A percentile compares a stretch with the other conserved stretches of the same genome.
phyloP scores from a whole-genome alignment of 2,888 invertebrate genomes.

The Oegoconia quadripuncta region DNA sequence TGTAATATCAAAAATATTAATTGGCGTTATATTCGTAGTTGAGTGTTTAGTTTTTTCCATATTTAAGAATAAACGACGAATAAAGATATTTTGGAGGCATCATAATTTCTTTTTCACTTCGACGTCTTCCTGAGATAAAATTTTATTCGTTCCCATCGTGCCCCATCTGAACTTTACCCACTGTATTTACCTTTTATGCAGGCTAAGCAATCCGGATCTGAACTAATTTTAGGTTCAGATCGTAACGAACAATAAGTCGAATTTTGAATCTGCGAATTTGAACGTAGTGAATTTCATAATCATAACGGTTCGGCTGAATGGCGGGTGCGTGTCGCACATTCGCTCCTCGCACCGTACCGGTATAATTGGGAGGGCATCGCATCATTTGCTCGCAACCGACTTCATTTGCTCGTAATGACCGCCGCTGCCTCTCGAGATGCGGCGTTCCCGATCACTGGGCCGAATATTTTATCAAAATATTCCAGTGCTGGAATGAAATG shows the following conservation, averaged over 20 bases:
- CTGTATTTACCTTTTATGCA: no score
- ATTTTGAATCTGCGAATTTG: slow-evolving; percentile 26
- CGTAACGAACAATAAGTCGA: no score
- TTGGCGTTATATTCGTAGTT: no score
- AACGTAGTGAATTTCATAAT: slow-evolving; percentile 30
- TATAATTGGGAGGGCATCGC: slow-evolving; percentile 34
- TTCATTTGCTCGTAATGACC: slow-evolving; percentile 51
- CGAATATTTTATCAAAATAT: slow-evolving; percentile 43
- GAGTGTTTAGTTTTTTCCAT: no score
- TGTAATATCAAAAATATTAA: no score
- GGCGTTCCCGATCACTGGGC: slow-evolving; percentile 31
- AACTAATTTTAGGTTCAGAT: no score
- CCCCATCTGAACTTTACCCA: no score
- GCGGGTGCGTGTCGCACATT: slow-evolving; percentile 29
- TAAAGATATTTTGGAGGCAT: no score
- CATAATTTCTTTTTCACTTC: slow-evolving; percentile 14
- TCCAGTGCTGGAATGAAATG: slow-evolving; percentile 22
- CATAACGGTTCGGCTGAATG: slow-evolving; percentile 25
- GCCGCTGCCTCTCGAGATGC: slow-evolving; percentile 24
- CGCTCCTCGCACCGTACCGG: slow-evolving; percentile 23
- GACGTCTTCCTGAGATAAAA: no score
- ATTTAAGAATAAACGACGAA: no score
- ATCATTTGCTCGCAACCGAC: slow-evolving; percentile 44
- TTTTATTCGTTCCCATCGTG: no score
- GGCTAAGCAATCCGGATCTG: no score